These are phyloP conservation scores for Podarcis cretensis DNA, from an alignment of 2,113 vertebrate species.

Conservation along the genomic window DNA sequence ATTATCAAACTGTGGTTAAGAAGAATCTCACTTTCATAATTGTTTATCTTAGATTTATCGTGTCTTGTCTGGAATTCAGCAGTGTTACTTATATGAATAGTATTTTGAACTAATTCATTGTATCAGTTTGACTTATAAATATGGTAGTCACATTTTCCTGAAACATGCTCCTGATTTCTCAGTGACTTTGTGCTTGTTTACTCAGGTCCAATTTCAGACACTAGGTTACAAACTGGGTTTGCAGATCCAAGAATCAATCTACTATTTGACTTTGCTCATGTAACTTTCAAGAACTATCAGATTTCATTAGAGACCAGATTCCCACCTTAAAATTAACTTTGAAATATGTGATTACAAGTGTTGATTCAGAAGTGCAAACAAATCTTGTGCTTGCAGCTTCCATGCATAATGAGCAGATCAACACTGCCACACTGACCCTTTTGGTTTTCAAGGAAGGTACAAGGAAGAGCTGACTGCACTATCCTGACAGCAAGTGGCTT, in stretches of 20 bases:
- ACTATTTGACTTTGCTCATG: background rate
- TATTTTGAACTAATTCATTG: background rate
- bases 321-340: background rate
- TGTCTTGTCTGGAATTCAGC: background rate
- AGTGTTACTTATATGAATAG: too few relatives aligned
- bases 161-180: background rate
- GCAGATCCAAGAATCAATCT: background rate
- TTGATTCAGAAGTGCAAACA: background rate
- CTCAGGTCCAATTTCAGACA: background rate
- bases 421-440: background rate
- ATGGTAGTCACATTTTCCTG: too few relatives aligned
- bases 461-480: background rate
- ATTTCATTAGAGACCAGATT: background rate
- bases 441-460: background rate
- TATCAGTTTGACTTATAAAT: background rate
- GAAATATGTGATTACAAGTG: background rate
- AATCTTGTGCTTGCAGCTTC: background rate
- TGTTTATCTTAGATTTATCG: background rate
- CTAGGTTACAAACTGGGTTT: background rate
- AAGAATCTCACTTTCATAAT: background rate
- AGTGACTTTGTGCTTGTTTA: background rate
- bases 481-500: background rate
- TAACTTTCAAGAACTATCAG: background rate
- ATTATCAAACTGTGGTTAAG: background rate
- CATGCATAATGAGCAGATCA: background rate